Evolutionary conservation across 2,888 invertebrate genomes (phyloP), one percentile per base, ranked within the genome.

Genomic region (Incurvaria masculella): DNA sequence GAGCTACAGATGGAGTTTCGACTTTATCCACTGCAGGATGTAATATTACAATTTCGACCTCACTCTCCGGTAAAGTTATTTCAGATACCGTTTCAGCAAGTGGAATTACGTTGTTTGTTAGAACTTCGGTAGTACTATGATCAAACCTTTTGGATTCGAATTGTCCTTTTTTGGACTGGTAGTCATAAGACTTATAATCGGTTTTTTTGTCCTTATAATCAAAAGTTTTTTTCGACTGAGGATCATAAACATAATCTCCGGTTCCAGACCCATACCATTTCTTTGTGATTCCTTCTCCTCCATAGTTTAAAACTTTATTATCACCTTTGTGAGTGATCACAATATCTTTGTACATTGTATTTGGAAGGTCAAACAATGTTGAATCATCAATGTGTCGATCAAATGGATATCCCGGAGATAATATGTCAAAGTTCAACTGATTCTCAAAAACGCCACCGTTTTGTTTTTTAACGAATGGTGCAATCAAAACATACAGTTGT

Each of bases 341-440:
- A 23, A 72, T 54, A 49, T 73, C 69, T 58, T 71, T 75, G 0
- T 73, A 52, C 40, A 73, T 56, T 16, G 67, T 61, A 54, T 78
- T 78, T 2, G 76, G 73, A 42, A 78, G 54, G 27, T 62, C 59
- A 55, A 72, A 66, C 47, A 76, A 51, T 47, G 64, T 61, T 40
- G 58, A 69, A 45, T 83, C 79, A 48, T 81, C 72, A 56, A 85
- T 75, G 18, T 71, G 69, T 53, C 87, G 81, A 62, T 91, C 89
- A 61, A 91, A 80, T 27, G 91, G 91, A 78, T 83, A 91, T n/a
- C 86, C 86, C 56, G 57, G 88, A 65, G 63, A 81, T 46, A 70
- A 54, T 47, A 66, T 59, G 17, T 65, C 68, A 11, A 60, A 56
- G 55, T 75, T 76, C n/a, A 80, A 60, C 69, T 80, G 60, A 62